Evolutionary conservation across 2,888 invertebrate genomes (phyloP).

Genomic region (Calephelis perditalis): DNA sequence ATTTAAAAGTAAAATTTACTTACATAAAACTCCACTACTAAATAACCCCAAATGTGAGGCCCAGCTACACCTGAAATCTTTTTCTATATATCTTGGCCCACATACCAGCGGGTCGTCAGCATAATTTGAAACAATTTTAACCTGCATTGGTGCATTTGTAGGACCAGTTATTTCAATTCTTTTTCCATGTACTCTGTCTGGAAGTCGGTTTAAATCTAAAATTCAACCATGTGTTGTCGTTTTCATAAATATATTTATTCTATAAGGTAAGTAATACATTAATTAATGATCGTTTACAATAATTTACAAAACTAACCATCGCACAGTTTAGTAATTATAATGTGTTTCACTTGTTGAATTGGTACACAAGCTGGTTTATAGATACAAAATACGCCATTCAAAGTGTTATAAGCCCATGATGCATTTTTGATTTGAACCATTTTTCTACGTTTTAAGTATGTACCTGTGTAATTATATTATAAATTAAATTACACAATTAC

Average conservation of each 20-base stretch:
- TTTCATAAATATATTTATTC: too few relatives aligned
- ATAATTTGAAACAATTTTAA: constrained; percentile 81
- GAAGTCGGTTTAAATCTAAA: constrained; percentile 85
- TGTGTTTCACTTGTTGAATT: constrained; percentile 71
- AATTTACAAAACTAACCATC: constrained; percentile 73
- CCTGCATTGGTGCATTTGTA: constrained; percentile 75
- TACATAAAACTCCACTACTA: constrained; percentile 86
- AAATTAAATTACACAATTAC: too few relatives aligned
- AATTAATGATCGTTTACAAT: not conserved
- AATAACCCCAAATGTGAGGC: constrained; percentile 80
- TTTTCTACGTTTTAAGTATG: constrained; percentile 19
- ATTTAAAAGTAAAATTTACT: constrained; percentile 35
- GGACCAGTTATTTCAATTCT: constrained; percentile 81
- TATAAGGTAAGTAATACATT: not conserved
- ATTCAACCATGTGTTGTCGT: constrained; percentile 14
- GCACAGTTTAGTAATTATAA: constrained; percentile 80
- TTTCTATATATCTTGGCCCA: constrained; percentile 84
- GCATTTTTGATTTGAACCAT: constrained; percentile 71
- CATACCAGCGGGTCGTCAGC: constrained; percentile 86
- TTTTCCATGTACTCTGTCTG: constrained; percentile 77
- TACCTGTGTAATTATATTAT: too few relatives aligned
- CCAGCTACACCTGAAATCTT: constrained; percentile 81
- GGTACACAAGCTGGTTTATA: constrained; percentile 85
- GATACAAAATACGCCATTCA: constrained; percentile 87
- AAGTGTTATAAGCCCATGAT: constrained; percentile 77